A percentile compares a stretch with the other conserved stretches of the same genome.
These are phyloP conservation scores for Griposia aprilina DNA, from an alignment of 2,888 invertebrate genomes.

Conservation along the genomic window DNA sequence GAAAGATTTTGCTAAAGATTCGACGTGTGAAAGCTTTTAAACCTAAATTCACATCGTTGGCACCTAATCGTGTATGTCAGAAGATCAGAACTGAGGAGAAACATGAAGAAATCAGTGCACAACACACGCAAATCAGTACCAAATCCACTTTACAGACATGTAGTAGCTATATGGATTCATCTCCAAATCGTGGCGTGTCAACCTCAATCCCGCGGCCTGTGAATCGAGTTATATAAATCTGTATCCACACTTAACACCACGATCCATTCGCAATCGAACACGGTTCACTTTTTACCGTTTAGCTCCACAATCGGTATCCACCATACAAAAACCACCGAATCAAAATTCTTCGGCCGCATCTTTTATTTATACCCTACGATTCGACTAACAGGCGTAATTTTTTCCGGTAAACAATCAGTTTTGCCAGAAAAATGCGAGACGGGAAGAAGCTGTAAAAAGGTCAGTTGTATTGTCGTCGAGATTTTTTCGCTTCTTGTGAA, in stretches of 20 bases:
- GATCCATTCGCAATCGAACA: conserved; percentile 82
- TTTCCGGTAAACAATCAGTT: conserved; percentile 91
- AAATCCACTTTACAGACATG: not conserved
- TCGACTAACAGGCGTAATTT: conserved; percentile 90
- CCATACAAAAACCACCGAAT: conserved; percentile 86
- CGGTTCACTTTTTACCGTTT: conserved; percentile 79
- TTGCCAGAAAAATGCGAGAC: conserved; percentile 90
- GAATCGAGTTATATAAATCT: conserved; percentile 79
- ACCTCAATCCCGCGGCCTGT: conserved; percentile 66
- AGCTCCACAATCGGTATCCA: conserved; percentile 82
- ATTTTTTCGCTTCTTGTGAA: conserved; percentile 79
- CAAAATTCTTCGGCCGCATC: conserved; percentile 88
- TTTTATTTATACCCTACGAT: conserved; percentile 88
- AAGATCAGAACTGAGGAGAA: not conserved
- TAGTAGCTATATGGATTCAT: not conserved
- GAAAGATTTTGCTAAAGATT: not conserved
- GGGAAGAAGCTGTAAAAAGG: conserved; percentile 88
- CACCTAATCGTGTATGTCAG: not conserved
- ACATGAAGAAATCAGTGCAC: too few species aligned
- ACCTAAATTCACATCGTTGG: not conserved
- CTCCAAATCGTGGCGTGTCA: conserved; percentile 3
- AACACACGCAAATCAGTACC: not conserved
- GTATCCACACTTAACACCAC: conserved; percentile 80
- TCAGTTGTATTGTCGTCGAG: conserved; percentile 77
- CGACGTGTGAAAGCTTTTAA: not conserved